Conservation (phyloP, 2,888 invertebrate genomes). For the Hemistola chrysoprasaria region DNA sequence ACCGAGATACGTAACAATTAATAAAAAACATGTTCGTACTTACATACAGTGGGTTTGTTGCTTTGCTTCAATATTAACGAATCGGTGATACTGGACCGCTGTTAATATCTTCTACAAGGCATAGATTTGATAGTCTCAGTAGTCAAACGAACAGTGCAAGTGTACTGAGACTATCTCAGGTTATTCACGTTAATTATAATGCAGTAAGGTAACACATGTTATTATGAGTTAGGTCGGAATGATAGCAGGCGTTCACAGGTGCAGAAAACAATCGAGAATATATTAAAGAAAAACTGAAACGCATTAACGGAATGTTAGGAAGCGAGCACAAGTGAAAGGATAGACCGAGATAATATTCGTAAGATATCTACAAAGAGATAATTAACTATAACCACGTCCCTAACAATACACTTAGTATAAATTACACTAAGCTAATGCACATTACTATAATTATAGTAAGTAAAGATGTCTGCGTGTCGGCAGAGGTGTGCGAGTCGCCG, state of each 20-base stretch:
- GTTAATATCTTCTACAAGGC: slow-evolving; percentile 29
- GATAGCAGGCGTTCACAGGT: slow-evolving; percentile 34
- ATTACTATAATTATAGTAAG: slow-evolving; percentile 67
- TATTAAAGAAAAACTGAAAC: slow-evolving; percentile 55
- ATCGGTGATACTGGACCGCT: slow-evolving; percentile 29
- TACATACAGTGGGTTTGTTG: slow-evolving; percentile 55
- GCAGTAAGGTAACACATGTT: slow-evolving; percentile 35
- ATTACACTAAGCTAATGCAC: slow-evolving; percentile 76
- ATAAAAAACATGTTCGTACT: slow-evolving; percentile 10
- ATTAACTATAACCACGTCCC: slow-evolving; percentile 64
- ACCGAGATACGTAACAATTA: slow-evolving; percentile 27
- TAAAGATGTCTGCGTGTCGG: slow-evolving; percentile 61
- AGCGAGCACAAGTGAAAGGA: slow-evolving; percentile 69
- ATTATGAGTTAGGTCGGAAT: slow-evolving; percentile 24
- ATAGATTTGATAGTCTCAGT: slow-evolving; percentile 22
- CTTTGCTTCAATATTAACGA: slow-evolving; percentile 49
- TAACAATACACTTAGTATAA: slow-evolving; percentile 76
- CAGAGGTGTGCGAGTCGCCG: slow-evolving; percentile 71
- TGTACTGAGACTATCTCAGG: slow-evolving; percentile 9
- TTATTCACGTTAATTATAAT: slow-evolving; percentile 26
- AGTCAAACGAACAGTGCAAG: slow-evolving; percentile 15
- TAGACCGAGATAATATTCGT: slow-evolving; percentile 48
- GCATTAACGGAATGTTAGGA: slow-evolving; percentile 68
- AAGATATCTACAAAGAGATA: slow-evolving; percentile 55
- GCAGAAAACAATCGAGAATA: slow-evolving; percentile 40